Percentiles rank a stretch among this genome's conserved stretches.
Evolutionary conservation across 1,140 invertebrate species (phyloP).

Genomic region (Anoplophora glabripennis): DNA sequence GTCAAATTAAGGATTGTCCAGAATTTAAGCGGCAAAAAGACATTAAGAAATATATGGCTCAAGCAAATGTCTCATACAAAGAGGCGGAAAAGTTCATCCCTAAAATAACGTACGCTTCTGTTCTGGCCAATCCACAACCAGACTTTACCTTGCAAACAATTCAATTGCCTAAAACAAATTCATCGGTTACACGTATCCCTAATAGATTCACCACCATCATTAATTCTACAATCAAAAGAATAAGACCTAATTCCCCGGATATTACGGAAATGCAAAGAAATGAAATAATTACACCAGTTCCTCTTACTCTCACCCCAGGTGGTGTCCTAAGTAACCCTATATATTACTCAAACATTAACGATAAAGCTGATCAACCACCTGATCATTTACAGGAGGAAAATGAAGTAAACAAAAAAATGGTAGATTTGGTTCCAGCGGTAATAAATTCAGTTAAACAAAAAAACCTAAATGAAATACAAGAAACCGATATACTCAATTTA

Average conservation of each 20-base stretch:
- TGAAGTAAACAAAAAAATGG: too few species aligned
- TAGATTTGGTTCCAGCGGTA: neutral
- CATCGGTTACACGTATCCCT: too few species aligned
- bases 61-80: slow-evolving; percentile 1
- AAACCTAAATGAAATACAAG: neutral
- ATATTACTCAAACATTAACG: too few species aligned
- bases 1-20: neutral
- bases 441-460: neutral
- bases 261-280: neutral
- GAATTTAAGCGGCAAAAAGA: neutral
- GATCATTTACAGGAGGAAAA: too few species aligned
- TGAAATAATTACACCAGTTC: neutral
- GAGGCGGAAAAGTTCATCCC: neutral
- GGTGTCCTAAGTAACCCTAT: too few species aligned
- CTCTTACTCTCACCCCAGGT: too few species aligned
- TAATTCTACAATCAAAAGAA: neutral
- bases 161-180: too few species aligned
- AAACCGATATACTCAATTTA: neutral
- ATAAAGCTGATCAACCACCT: too few species aligned
- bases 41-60: slow-evolving; percentile 11
- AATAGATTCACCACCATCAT: neutral
- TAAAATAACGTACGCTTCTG: neutral
- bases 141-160: neutral
- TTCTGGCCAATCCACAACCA: neutral
- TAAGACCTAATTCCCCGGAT: neutral